Percentiles rank a stretch among this genome's conserved stretches.
phyloP scores from a whole-genome alignment of 2,888 invertebrate species.

The Apotomis turbidana region DNA sequence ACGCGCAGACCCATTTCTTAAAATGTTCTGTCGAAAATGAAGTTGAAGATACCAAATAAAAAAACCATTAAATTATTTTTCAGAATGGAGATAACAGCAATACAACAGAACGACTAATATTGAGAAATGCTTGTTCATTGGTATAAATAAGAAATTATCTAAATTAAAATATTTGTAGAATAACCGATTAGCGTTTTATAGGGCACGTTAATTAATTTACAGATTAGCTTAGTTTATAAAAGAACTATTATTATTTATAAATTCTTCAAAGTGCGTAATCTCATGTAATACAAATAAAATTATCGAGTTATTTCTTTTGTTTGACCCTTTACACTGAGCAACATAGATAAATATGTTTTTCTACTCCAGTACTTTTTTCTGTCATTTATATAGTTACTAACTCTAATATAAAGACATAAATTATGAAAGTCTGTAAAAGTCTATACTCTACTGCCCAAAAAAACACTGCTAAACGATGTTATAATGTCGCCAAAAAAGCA shows the following conservation, averaged over 20 bases:
- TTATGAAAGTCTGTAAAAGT: too few species aligned
- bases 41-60: too few species aligned
- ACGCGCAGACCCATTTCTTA: too few species aligned
- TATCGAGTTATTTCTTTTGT: neutral
- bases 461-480: too few species aligned
- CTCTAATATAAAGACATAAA: too few species aligned
- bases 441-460: too few species aligned
- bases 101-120: neutral
- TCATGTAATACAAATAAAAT: neutral
- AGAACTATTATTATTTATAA: neutral
- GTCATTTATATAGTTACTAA: too few species aligned
- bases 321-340: neutral
- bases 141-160: constrained; percentile 1
- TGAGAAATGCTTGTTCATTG: neutral
- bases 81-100: neutral
- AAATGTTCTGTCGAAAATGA: too few species aligned
- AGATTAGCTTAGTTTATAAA: constrained; percentile 11
- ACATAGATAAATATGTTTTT: too few species aligned
- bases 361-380: too few species aligned
- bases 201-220: constrained; percentile 9
- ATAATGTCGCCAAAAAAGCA: too few species aligned
- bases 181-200: constrained; percentile 3
- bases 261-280: neutral
- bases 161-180: neutral
- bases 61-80: too few species aligned